phyloP scores from a whole-genome alignment of 2,888 invertebrate genomes.

The Liopterus haemorrhoidalis region DNA sequence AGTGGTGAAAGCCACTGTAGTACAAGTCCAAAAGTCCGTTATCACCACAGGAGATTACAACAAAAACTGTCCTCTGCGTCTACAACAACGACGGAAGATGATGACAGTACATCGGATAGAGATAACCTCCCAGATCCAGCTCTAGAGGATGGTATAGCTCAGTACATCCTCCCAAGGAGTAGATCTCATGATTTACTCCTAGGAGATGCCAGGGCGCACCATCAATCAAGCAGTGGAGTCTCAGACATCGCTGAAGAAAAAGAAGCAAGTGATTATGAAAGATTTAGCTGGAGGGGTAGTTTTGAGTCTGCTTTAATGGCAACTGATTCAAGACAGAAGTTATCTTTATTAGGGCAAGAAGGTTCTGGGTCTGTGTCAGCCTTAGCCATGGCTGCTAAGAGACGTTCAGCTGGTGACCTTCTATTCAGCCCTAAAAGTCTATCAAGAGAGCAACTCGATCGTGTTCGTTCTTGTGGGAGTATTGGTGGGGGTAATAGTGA shows the following conservation, averaged over 20 bases:
- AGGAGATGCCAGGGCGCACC: slow-evolving; percentile 51
- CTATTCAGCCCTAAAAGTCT: slow-evolving; percentile 73
- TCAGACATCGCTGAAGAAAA: slow-evolving; percentile 56
- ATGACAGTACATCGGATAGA: slow-evolving; percentile 64
- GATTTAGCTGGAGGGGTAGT: slow-evolving; percentile 88
- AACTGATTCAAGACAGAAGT: slow-evolving; percentile 75
- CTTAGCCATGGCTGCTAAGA: slow-evolving; percentile 64
- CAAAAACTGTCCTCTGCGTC: slow-evolving; percentile 57
- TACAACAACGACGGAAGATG: slow-evolving; percentile 61
- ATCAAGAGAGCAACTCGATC: slow-evolving; percentile 67
- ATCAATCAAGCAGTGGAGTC: slow-evolving; percentile 49
- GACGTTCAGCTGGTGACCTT: slow-evolving; percentile 77
- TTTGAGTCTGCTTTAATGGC: slow-evolving; percentile 87
- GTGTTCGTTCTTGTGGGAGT: slow-evolving; percentile 75
- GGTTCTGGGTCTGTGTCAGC: slow-evolving; percentile 59
- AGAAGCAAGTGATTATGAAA: slow-evolving; percentile 80
- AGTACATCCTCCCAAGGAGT: slow-evolving; percentile 63
- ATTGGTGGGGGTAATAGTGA: slow-evolving; percentile 62
- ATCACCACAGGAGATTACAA: slow-evolving; percentile 53
- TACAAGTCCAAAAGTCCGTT: slow-evolving; percentile 57
- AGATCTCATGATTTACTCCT: slow-evolving; percentile 75
- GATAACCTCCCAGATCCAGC: slow-evolving; percentile 43
- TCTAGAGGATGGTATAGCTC: slow-evolving; percentile 47
- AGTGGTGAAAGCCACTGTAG: slow-evolving; percentile 61
- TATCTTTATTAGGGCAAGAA: slow-evolving; percentile 60